These are phyloP conservation scores for Neotoxoptera formosana DNA, from an alignment of 1,140 invertebrate genomes.

Conservation along the genomic window DNA sequence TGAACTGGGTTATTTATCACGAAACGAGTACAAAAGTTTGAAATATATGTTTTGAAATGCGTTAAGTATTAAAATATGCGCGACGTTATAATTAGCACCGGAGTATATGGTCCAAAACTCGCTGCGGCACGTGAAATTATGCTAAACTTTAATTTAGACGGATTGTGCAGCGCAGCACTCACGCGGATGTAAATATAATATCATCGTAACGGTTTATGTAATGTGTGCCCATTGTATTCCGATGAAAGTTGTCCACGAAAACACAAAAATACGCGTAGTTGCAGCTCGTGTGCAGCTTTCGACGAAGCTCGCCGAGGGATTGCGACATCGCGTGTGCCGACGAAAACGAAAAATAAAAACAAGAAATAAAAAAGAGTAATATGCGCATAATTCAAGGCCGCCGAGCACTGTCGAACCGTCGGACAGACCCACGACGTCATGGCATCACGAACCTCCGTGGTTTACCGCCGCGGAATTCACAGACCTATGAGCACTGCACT, in stretches of 20 bases:
- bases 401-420: neutral
- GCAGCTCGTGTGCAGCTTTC: neutral
- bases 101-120: neutral
- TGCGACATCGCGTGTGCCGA: neutral
- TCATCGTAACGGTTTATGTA: neutral
- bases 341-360: neutral
- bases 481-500: too few relatives aligned
- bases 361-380: neutral
- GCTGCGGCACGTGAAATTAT: conserved; percentile 18
- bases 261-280: neutral
- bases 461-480: conserved; percentile 17
- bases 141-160: conserved; percentile 38
- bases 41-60: neutral
- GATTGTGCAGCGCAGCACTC: neutral
- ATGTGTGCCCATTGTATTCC: conserved; percentile 2
- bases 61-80: conserved; percentile 34
- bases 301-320: conserved; percentile 14
- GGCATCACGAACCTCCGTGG: conserved; percentile 47
- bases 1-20: conserved; percentile 28
- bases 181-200: neutral
- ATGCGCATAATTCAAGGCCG: neutral
- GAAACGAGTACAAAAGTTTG: neutral
- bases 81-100: neutral
- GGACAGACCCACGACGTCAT: conserved; percentile 4
- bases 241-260: neutral